These are phyloP conservation scores for Grus americana DNA, from an alignment of 2,113 vertebrate genomes.

Conservation along the genomic window DNA sequence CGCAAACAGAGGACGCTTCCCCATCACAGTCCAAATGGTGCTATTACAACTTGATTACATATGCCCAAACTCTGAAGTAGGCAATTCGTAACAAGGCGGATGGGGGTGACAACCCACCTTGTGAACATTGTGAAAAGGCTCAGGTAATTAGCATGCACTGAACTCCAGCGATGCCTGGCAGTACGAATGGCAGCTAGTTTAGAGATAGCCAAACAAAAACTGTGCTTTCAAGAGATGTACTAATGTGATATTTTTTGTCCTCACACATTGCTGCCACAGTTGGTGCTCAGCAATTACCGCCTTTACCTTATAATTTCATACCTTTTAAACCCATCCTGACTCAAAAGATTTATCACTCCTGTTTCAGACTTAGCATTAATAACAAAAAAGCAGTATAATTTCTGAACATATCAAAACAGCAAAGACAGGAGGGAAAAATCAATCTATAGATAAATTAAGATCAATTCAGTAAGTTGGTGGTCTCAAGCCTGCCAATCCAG, in stretches of 20 bases:
- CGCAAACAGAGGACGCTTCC: neutral
- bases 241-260: neutral
- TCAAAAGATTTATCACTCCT: neutral
- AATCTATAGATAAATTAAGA: constrained; percentile 9
- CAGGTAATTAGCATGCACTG: neutral
- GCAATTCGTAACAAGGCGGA: neutral
- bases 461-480: constrained; percentile 8
- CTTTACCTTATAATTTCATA: neutral
- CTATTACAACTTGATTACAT: neutral
- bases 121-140: rapidly evolving
- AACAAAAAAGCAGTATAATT: neutral
- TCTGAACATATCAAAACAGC: neutral
- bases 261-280: neutral
- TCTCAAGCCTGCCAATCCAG: neutral
- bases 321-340: neutral
- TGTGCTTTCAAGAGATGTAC: neutral
- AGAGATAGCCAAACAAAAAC: neutral
- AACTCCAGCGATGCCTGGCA: neutral
- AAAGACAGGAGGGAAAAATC: neutral
- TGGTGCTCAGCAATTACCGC: neutral
- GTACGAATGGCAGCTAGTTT: neutral
- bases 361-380: neutral
- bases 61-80: neutral
- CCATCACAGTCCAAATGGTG: neutral
- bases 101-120: neutral